Evolutionary conservation across 2,113 vertebrate genomes (phyloP), one percentile per base, ranked within the genome.

Genomic region (Sula dactylatra): DNA sequence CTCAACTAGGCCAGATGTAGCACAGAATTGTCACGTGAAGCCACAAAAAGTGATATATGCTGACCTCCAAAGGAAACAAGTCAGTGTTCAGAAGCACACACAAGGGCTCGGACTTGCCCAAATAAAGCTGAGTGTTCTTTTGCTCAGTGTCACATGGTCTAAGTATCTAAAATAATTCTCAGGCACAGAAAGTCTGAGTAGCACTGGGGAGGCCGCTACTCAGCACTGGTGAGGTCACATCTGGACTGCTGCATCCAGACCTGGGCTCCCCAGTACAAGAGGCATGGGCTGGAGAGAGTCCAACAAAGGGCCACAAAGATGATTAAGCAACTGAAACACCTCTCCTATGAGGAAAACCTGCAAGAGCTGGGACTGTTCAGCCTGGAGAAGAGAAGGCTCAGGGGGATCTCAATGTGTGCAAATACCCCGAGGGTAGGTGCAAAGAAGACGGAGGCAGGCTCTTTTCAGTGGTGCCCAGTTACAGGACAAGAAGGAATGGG

Each of bases 361-460:
- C 84, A 32, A 87, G 29, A 73, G 11, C 15, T 56, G 15, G 13
- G 20, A 64, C 21, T 55, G 13, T 58, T 80, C 32, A 64, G 19
- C 11, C 18, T 55, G 27, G 16, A 45, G 42, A 58, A 4, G 0
- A 58, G 18, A 44, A 34, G 6, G 47, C 38, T 82, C 16, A 2
- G 4, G 3, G 11, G 11, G 12, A 64, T 65, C 47, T 91, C 34
- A n/a, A 8, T n/a, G 6, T n/a, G 3, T 19, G 42, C n/a, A 66
- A 76, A 36, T 44, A 79, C 3, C 52, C 54, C 31, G 21, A 88
- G 13, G 1, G 0, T 5, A 2, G 18, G 2, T 44, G 4, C 40
- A 76, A 71, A 59, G 5, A 62, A 4, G 4, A 65, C 4, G 5
- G 31, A 66, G 12, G 21, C 27, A 69, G 32, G 10, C 32, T 78